Evolutionary conservation across 2,888 invertebrate genomes (phyloP).

Genomic region (Napeogenes sylphis): DNA sequence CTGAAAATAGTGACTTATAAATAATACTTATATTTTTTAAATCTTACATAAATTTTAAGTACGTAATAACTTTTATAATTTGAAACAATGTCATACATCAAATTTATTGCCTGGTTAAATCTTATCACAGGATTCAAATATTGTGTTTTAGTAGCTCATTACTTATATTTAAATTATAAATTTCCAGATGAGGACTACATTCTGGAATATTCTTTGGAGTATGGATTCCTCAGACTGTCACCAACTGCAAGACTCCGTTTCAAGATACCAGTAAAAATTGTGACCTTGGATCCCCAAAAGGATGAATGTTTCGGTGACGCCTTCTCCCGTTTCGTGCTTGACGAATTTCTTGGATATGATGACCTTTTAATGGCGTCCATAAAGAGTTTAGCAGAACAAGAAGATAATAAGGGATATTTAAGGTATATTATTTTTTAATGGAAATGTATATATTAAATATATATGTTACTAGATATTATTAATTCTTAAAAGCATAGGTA

Average conservation of each 20-base stretch:
- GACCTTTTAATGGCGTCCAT: slow-evolving; percentile 98
- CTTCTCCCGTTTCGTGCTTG: slow-evolving; percentile 92
- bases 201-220: slow-evolving; percentile 97
- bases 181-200: slow-evolving; percentile 93
- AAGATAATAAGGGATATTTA: slow-evolving; percentile 96
- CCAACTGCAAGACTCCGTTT: slow-evolving; percentile 90
- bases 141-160: too few species aligned
- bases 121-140: too few species aligned
- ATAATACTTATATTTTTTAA: too few species aligned
- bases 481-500: too few species aligned
- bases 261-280: slow-evolving; percentile 93
- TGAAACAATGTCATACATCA: too few species aligned
- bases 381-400: slow-evolving; percentile 95
- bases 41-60: too few species aligned
- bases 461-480: neutral
- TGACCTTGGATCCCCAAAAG: slow-evolving; percentile 89
- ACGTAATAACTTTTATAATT: too few species aligned
- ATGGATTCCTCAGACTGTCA: slow-evolving; percentile 95
- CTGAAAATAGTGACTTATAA: too few species aligned
- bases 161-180: too few species aligned
- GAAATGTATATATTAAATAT: slow-evolving; percentile 2
- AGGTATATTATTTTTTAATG: slow-evolving; percentile 72
- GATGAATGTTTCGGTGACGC: slow-evolving; percentile 96
- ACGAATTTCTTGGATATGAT: slow-evolving; percentile 97
- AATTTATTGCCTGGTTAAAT: too few species aligned